phyloP scores from a whole-genome alignment of 2,797 vertebrate genomes.

The Rhinella marina region DNA sequence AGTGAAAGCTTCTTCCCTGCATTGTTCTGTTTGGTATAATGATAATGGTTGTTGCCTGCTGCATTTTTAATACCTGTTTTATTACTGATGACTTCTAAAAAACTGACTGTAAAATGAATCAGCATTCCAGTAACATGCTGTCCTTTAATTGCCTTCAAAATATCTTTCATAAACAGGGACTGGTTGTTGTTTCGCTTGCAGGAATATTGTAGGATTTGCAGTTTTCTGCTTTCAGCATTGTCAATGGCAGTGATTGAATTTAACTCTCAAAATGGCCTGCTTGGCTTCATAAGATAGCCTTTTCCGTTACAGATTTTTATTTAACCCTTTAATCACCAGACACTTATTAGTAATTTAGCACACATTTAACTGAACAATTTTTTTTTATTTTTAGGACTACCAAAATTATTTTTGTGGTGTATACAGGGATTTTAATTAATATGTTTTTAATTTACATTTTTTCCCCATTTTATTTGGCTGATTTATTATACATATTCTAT shows the following conservation, averaged over 20 bases:
- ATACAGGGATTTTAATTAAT: too few relatives aligned
- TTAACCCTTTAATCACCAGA: background rate
- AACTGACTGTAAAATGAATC: constrained; percentile 51
- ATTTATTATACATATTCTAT: too few relatives aligned
- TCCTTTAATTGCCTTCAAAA: constrained; percentile 39
- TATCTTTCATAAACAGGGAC: constrained; percentile 38
- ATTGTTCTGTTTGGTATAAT: constrained; percentile 32
- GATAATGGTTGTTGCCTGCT: constrained; percentile 46
- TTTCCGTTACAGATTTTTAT: background rate
- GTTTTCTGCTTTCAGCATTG: constrained; percentile 27
- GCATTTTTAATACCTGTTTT: constrained; percentile 53
- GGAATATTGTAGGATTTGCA: constrained; percentile 39
- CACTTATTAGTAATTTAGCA: too few relatives aligned
- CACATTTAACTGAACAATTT: too few relatives aligned
- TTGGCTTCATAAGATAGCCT: background rate
- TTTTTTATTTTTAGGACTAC: too few relatives aligned
- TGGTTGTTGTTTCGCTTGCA: constrained; percentile 26
- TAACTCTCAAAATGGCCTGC: background rate
- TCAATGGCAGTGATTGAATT: background rate
- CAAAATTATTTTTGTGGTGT: too few relatives aligned
- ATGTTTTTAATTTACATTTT: too few relatives aligned
- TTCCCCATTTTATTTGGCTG: too few relatives aligned
- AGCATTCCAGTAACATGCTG: constrained; percentile 44
- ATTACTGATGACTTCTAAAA: constrained; percentile 47
- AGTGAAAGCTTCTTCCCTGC: constrained; percentile 24